phyloP scores from a whole-genome alignment of 1,140 invertebrate genomes.

The Yoshiicerus persimilis region DNA sequence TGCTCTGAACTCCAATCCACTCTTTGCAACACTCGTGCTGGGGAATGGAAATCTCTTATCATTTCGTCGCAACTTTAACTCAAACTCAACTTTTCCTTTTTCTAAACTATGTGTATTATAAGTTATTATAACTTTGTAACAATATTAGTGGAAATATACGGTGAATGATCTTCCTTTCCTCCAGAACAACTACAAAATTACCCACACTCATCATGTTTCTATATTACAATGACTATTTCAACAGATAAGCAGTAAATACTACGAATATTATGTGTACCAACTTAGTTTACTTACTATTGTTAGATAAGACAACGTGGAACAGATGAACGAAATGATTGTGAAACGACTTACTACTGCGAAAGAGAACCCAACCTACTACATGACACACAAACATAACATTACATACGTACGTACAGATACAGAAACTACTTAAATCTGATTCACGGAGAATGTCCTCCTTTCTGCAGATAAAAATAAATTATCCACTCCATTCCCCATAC shows the following conservation, averaged over 20 bases:
- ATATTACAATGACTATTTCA: background rate
- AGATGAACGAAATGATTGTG: constrained; percentile 17
- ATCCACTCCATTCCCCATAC: background rate
- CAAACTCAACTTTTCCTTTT: background rate
- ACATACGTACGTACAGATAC: too few species aligned
- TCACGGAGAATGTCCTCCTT: background rate
- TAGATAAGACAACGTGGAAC: background rate
- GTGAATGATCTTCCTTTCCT: background rate
- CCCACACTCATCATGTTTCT: background rate
- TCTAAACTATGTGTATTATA: background rate
- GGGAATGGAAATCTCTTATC: background rate
- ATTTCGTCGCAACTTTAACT: background rate
- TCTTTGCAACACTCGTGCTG: background rate
- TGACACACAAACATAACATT: background rate
- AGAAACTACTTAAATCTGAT: background rate
- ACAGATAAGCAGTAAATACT: background rate
- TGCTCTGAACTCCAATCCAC: background rate
- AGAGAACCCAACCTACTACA: background rate
- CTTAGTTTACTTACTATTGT: background rate
- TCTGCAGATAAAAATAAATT: background rate
- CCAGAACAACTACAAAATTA: background rate
- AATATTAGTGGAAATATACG: background rate
- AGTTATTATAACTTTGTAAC: background rate
- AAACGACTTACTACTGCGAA: background rate
- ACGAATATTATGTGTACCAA: background rate